Evolutionary conservation across 2,888 invertebrate species (phyloP).

Genomic region (Eupithecia centaureata): DNA sequence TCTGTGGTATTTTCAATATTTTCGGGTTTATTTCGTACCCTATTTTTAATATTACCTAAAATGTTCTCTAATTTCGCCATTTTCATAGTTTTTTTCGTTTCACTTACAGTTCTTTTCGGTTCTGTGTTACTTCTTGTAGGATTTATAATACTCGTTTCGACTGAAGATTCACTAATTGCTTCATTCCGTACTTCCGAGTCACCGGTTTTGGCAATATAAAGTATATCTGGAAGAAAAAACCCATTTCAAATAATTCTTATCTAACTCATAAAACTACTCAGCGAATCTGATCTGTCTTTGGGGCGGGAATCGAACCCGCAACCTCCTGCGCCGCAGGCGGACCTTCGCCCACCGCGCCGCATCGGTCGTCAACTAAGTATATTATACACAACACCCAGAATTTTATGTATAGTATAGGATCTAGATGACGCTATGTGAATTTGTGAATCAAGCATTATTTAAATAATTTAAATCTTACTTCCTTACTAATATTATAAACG

Average conservation of each 20-base stretch:
- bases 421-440: too few species aligned
- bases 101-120: constrained; percentile 21
- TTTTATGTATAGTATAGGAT: too few species aligned
- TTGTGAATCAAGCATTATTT: too few species aligned
- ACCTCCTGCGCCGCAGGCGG: too few species aligned
- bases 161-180: constrained; percentile 2
- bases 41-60: constrained; percentile 57
- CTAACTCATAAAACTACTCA: too few species aligned
- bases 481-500: too few species aligned
- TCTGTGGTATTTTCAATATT: background rate
- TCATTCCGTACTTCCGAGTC: background rate
- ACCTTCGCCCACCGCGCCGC: too few species aligned
- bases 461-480: too few species aligned
- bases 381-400: too few species aligned
- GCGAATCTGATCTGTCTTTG: too few species aligned
- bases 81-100: constrained; percentile 12
- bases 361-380: too few species aligned
- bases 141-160: background rate
- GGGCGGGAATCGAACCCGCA: too few species aligned
- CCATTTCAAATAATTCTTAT: background rate
- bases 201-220: background rate
- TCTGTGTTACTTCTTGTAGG: background rate
- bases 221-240: background rate
- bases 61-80: constrained; percentile 61
- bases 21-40: constrained; percentile 35